Conservation (phyloP, 2,113 vertebrate species). For the Mugil cephalus region DNA sequence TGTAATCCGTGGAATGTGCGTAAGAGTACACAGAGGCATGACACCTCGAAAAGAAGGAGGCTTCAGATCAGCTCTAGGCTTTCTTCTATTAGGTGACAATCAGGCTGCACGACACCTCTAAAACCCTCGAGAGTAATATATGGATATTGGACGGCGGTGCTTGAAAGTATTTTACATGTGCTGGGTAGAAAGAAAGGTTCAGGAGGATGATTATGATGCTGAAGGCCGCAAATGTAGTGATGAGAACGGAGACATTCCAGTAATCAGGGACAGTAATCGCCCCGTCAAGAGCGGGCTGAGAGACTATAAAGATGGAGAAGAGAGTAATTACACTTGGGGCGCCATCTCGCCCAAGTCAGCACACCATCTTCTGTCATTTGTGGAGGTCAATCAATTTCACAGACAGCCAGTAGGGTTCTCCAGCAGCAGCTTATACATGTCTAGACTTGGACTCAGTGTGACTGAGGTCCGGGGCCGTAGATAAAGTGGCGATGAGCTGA, state of each 20-base stretch:
- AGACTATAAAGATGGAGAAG: constrained; percentile 25
- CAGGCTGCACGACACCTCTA: not conserved
- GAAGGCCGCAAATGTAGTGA: not conserved
- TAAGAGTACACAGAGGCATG: constrained; percentile 29
- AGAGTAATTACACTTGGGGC: constrained; percentile 38
- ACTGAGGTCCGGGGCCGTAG: not conserved
- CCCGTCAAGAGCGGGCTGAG: constrained; percentile 53
- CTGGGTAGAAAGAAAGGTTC: not conserved
- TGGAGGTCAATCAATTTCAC: constrained; percentile 45
- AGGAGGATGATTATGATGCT: not conserved
- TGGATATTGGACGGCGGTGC: not conserved
- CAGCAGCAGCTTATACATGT: constrained; percentile 60
- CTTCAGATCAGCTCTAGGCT: constrained; percentile 28
- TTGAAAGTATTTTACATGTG: constrained; percentile 26
- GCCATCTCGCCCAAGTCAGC: constrained; percentile 25
- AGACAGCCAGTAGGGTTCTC: constrained; percentile 37
- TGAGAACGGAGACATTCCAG: constrained; percentile 1
- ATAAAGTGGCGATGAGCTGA: constrained; percentile 27
- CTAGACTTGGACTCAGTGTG: constrained; percentile 62
- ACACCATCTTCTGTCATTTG: constrained; percentile 18
- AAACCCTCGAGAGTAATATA: not conserved
- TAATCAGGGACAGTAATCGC: constrained; percentile 34
- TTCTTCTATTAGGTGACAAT: constrained; percentile 19
- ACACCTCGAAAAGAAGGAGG: constrained; percentile 10
- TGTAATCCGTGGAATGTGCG: constrained; percentile 66